Base-by-base conservation (phyloP, 2,113 vertebrate genomes). In the Sinocyclocheilus grahami region DNA sequence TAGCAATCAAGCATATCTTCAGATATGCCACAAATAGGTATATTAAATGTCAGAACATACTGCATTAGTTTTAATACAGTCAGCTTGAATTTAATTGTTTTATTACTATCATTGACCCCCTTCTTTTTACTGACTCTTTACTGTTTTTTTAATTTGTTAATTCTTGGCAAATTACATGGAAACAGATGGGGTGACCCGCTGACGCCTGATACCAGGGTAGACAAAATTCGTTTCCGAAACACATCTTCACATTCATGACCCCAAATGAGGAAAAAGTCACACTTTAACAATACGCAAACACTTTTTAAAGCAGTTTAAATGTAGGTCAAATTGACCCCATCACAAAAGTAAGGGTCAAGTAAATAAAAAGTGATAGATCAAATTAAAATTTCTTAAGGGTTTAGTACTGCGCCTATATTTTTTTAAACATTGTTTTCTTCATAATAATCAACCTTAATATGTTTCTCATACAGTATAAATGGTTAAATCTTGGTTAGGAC, bases 31-130 rank as follows among this genome's bases (percentile, higher is more conserved):
- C 33, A 71, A 11, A 39, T 4, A 11, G 8, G 30, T 33, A 82
- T 82, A 82, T 82, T 22, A 30, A 69, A 18, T 1, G 0, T 71
- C 22, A 30, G 4, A 53, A 53, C 42, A 48, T 46, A 46, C 2
- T 46, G 33, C 42, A 65, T 83, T 13, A 74, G 42, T 82, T 76
- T 74, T n/a, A 84, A 86, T 39, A n/a, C 79, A 86, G 77, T 72
- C 85, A 74, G 30, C n/a, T 84, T 76, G 48, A 89, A 86, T 86
- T 87, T 88, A 88, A 86, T 85, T 85, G 55, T 86, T 90, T 91
- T 91, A 91, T 91, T 91, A 90, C 89, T 89, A 91, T 90, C 46
- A 87, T 90, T 89, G 87, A 91, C n/a, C 4, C 4, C 5, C 30
- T 13, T 14, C 0, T 69, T 67, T 67, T 67, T 16, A 18, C 13